A percentile compares a stretch with the other conserved stretches of the same genome.
Conservation (phyloP, 64 coral and sea anemone genomes). For the Porites australiensis region DNA sequence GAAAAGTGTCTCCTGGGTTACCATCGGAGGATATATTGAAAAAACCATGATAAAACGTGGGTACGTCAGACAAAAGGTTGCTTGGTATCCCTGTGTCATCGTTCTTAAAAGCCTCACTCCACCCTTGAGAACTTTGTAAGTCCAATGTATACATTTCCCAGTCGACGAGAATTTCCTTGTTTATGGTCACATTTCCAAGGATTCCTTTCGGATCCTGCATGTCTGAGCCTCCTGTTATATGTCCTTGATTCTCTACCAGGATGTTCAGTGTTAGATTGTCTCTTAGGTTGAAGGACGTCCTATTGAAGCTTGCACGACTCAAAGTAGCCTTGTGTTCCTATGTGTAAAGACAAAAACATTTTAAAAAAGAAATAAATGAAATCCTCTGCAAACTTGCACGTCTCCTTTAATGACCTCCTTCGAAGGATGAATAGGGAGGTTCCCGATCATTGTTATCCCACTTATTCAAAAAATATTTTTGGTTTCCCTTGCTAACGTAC, state of each 20-base stretch:
- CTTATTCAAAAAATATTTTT: no score
- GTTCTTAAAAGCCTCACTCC: not conserved
- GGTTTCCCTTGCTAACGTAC: no score
- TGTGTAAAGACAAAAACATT: not conserved
- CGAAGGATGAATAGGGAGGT: no score
- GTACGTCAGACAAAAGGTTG: not conserved
- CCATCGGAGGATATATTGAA: not conserved
- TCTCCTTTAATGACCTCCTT: no score
- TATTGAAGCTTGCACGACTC: slow-evolving; percentile 9
- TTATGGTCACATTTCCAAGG: slow-evolving; percentile 69
- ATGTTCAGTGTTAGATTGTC: slow-evolving; percentile 43
- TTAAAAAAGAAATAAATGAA: no score
- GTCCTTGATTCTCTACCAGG: slow-evolving; percentile 53
- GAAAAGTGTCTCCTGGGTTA: not conserved
- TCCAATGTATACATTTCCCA: slow-evolving; percentile 67
- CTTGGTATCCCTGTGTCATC: not conserved
- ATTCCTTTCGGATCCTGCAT: slow-evolving; percentile 57
- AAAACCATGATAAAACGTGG: not conserved
- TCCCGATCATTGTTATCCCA: no score
- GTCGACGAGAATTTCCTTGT: not conserved
- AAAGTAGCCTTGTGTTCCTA: slow-evolving; percentile 26
- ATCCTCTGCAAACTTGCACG: no score
- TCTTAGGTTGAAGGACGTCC: not conserved
- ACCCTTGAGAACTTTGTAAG: slow-evolving; percentile 5
- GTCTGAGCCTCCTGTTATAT: slow-evolving; percentile 12